phyloP scores from a whole-genome alignment of 2,113 vertebrate genomes.

The Candoia aspera region DNA sequence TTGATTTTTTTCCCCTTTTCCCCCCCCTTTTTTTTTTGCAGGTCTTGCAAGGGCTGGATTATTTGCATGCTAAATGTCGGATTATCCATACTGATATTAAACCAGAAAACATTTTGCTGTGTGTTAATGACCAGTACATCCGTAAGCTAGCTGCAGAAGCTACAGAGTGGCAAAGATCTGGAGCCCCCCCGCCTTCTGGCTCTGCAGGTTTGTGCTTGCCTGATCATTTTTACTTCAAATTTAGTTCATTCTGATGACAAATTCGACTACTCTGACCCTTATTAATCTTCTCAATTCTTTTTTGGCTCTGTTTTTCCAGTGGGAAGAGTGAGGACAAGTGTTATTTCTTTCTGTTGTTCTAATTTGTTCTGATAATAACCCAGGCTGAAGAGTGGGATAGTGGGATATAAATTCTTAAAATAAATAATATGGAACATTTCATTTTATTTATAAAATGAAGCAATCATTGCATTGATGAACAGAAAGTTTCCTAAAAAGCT shows the following conservation, averaged over 20 bases:
- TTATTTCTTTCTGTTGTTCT: not conserved
- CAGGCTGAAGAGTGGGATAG: not conserved
- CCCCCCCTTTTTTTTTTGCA: conserved; percentile 61
- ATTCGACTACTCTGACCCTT: not conserved
- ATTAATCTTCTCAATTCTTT: not conserved
- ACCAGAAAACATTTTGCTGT: conserved; percentile 95
- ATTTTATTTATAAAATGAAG: conserved; percentile 10
- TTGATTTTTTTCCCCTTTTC: rapidly evolving
- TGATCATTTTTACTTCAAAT: not conserved
- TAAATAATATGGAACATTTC: not conserved
- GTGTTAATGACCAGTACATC: conserved; percentile 90
- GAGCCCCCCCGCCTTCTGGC: conserved; percentile 92
- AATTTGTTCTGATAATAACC: not conserved
- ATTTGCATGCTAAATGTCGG: conserved; percentile 93
- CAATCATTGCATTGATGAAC: not conserved
- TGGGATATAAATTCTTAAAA: not conserved
- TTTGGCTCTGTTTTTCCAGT: not conserved
- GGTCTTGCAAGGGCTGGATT: conserved; percentile 96
- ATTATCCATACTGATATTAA: conserved; percentile 99
- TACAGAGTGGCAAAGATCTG: conserved; percentile 92
- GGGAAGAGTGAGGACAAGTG: not conserved
- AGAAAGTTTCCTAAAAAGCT: not conserved
- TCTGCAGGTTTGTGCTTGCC: conserved; percentile 83
- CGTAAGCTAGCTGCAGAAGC: conserved; percentile 93
- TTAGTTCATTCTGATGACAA: not conserved